Evolutionary conservation across 2,113 vertebrate species (phyloP), one percentile per base, ranked within the genome.

Genomic region (Campylorhamphus procurvoides): DNA sequence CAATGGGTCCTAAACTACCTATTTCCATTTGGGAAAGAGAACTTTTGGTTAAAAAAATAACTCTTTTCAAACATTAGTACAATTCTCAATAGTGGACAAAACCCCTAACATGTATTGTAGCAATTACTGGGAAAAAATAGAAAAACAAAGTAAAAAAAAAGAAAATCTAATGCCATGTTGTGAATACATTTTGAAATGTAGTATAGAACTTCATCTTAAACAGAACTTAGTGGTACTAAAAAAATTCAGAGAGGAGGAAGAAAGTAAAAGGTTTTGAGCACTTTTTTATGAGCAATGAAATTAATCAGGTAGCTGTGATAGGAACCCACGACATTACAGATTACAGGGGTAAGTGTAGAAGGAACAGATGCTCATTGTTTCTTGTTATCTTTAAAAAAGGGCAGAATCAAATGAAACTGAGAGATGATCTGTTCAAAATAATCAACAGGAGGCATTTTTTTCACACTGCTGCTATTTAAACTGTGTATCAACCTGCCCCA

Each of bases 21-120:
- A n/a, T 58, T 77, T 86, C 47, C 50, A 86, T 66, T 83, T 31
- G 58, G 42, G 37, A 89, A 81, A 89, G 29, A 86, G 12, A 86
- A 52, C 2, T 49, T 86, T 49, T 25, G 11, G 8, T 90, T 83
- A 52, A 44, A 50, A 83, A 79, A 80, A 56, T 7, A 80, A 9
- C 33, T 73, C 42, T 83, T 92, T 85, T 53, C 67, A 67, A 89
- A 49, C 31, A 86, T 29, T 8, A 16, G 50, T 37, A 62, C 9
- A 86, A 29, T 58, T 92, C 28, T 69, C 46, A 58, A 10, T 29
- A 71, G 25, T 11, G 25, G 46, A 53, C 31, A 53, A 49, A 90
- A 62, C 3, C 0, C 0, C 18, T 29, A 56, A 24, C 28, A 10
- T 3, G 1, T 60, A 53, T 29, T 76, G 35, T 56, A 80, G 33